A percentile compares a stretch with the other conserved stretches of the same genome.
phyloP scores from a whole-genome alignment of 1,140 invertebrate species.

The Brachionus rotundiformis region DNA sequence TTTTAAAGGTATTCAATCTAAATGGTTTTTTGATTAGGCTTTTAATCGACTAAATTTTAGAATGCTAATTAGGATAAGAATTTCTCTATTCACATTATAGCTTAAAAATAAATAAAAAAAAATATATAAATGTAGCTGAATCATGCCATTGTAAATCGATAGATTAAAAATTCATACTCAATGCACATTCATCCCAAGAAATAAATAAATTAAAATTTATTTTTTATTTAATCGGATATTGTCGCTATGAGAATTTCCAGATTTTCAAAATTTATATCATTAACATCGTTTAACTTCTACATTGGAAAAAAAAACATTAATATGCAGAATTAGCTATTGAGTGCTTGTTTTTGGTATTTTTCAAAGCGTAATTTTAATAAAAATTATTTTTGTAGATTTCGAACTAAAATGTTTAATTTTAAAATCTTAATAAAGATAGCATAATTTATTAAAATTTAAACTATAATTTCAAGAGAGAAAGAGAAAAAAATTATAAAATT shows the following conservation, averaged over 20 bases:
- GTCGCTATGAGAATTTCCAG: slow-evolving; percentile 3
- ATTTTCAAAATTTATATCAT: not conserved
- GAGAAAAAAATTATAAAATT: slow-evolving; percentile 42
- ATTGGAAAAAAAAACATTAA: not conserved
- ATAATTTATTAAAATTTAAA: slow-evolving; percentile 38
- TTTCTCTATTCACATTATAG: not conserved
- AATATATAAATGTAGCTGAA: not conserved
- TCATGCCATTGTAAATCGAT: not conserved
- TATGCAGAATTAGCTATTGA: not conserved
- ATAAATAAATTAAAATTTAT: not conserved
- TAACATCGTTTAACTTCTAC: not conserved
- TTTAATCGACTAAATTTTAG: not conserved
- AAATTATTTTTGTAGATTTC: slow-evolving; percentile 28
- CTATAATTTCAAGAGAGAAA: not conserved
- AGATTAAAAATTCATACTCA: not conserved
- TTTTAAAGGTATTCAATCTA: not conserved
- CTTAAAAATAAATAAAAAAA: not conserved
- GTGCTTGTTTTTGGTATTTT: not conserved
- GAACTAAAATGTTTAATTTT: slow-evolving; percentile 44
- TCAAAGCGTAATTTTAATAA: not conserved
- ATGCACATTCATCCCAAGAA: not conserved
- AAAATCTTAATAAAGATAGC: slow-evolving; percentile 21
- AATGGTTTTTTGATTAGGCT: not conserved
- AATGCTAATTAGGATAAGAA: slow-evolving; percentile 4
- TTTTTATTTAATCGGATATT: not conserved